phyloP scores from a whole-genome alignment of 2,888 invertebrate genomes.

The Teinopalpus imperialis region DNA sequence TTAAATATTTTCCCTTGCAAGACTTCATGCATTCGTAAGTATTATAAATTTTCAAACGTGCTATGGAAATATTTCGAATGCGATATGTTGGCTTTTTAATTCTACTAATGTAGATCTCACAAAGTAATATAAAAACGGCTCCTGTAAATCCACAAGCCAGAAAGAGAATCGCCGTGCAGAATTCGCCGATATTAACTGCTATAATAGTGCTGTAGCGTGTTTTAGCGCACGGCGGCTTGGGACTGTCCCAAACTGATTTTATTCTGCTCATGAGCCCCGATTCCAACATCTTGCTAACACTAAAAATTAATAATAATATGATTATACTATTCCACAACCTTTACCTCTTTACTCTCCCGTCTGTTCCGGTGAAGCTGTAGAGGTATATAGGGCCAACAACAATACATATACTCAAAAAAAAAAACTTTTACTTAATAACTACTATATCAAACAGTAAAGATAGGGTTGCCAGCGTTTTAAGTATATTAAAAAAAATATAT shows the following conservation, averaged over 20 bases:
- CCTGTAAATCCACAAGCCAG: slow-evolving; percentile 70
- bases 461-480: no score
- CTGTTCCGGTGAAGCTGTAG: no score
- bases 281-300: slow-evolving; percentile 82
- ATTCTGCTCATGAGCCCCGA: slow-evolving; percentile 82
- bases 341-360: no score
- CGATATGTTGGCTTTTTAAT: background rate
- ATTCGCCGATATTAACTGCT: slow-evolving; percentile 81
- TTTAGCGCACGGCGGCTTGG: slow-evolving; percentile 81
- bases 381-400: no score
- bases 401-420: no score
- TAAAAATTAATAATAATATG: slow-evolving; percentile 45
- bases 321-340: no score
- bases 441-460: no score
- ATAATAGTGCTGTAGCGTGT: slow-evolving; percentile 67
- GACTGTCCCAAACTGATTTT: slow-evolving; percentile 80
- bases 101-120: slow-evolving; percentile 47
- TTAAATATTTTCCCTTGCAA: no score
- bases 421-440: no score
- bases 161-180: slow-evolving; percentile 79
- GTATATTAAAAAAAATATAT: no score
- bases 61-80: background rate
- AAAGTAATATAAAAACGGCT: slow-evolving; percentile 52
- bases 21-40: background rate
- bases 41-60: background rate